Percentiles rank a stretch among this genome's conserved stretches.
These are phyloP conservation scores for Zygogramma bicolorata DNA, from an alignment of 2,888 invertebrate species.

Conservation along the genomic window DNA sequence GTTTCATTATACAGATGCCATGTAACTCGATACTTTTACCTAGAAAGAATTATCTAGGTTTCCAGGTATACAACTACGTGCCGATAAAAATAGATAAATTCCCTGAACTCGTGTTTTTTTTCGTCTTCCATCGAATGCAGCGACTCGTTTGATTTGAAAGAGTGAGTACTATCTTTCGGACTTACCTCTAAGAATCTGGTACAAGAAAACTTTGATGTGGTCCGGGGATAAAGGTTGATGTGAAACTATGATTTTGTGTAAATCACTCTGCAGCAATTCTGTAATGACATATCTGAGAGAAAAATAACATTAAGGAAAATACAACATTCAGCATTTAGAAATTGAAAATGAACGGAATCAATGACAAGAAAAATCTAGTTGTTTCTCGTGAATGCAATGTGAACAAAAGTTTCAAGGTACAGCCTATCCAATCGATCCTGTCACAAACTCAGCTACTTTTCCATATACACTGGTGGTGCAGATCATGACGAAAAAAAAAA, in stretches of 20 bases:
- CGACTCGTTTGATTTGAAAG: too few relatives aligned
- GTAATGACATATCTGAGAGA: conserved; percentile 95
- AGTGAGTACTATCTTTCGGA: conserved; percentile 14
- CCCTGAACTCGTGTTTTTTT: too few relatives aligned
- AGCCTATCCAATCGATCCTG: too few relatives aligned
- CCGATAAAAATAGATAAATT: not conserved
- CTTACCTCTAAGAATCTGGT: conserved; percentile 98
- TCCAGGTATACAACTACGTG: not conserved
- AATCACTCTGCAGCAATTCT: conserved; percentile 98
- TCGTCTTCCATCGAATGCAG: too few relatives aligned
- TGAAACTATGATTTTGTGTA: conserved; percentile 99
- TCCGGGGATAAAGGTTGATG: conserved; percentile 98
- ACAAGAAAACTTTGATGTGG: conserved; percentile 99
- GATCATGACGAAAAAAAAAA: too few relatives aligned
- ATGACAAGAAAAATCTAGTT: not conserved
- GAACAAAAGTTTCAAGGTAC: too few relatives aligned
- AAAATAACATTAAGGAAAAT: conserved; percentile 47
- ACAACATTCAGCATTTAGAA: conserved; percentile 11
- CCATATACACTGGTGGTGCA: too few relatives aligned
- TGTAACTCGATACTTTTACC: not conserved
- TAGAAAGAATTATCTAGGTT: conserved; percentile 2
- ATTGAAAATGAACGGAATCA: not conserved
- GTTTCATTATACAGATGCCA: not conserved
- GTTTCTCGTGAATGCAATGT: too few relatives aligned
- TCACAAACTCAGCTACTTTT: too few relatives aligned